Percentiles rank a stretch among this genome's conserved stretches.
Conservation (phyloP, 2,113 vertebrate species). For the Trochalopteron elliotii region DNA sequence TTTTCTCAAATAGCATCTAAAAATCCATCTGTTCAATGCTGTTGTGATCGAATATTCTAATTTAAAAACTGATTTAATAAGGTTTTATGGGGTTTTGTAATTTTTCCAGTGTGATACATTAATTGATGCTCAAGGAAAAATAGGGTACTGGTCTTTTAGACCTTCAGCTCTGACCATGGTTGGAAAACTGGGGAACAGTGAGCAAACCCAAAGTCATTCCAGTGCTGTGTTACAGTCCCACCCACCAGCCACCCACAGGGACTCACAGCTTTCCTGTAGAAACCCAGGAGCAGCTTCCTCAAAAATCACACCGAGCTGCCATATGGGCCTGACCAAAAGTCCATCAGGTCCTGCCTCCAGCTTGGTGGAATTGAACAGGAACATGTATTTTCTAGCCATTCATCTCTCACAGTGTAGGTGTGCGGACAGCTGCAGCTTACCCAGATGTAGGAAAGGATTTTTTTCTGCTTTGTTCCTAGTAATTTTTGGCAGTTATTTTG, state of each 20-base stretch:
- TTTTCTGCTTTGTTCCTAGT: not conserved
- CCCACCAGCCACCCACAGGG: not conserved
- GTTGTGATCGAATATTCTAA: not conserved
- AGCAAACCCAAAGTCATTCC: not conserved
- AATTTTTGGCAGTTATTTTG: not conserved
- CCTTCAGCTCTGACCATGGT: not conserved
- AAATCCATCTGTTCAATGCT: not conserved
- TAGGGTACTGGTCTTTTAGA: not conserved
- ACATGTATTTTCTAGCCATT: not conserved
- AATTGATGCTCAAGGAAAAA: not conserved
- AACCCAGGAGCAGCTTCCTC: not conserved
- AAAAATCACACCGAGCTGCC: not conserved
- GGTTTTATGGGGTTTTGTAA: not conserved
- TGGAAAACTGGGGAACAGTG: not conserved
- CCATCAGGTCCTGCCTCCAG: not conserved
- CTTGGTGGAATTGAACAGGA: not conserved
- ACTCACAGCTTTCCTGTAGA: not conserved
- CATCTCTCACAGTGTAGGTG: not conserved
- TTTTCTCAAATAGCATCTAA: not conserved
- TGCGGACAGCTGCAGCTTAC: not conserved
- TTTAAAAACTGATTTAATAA: slow-evolving; percentile 1
- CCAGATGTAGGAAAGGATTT: not conserved
- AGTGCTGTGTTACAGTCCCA: not conserved
- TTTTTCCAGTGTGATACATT: not conserved
- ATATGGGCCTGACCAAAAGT: not conserved